Percentiles rank a stretch among this genome's conserved stretches.
Conservation (phyloP, 2,113 vertebrate species). For the Hyla sarda region DNA sequence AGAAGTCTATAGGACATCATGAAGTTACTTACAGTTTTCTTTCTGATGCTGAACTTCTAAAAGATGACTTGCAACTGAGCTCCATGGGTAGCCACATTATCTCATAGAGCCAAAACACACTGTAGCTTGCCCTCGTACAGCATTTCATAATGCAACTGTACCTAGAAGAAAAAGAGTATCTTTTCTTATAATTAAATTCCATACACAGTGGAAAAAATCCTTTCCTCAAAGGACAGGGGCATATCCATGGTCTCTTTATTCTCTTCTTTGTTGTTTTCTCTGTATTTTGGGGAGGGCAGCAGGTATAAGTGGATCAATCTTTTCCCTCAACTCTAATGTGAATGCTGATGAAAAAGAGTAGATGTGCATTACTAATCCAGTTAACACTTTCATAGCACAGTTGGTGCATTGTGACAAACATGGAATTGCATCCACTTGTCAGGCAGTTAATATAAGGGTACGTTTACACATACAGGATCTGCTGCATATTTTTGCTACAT, state of each 20-base stretch:
- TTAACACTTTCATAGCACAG: neutral
- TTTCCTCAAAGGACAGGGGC: constrained; percentile 20
- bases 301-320: constrained; percentile 28
- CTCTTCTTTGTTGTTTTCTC: neutral
- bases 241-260: neutral
- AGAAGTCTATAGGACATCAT: neutral
- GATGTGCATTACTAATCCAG: neutral
- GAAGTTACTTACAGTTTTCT: neutral
- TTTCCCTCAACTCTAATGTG: neutral
- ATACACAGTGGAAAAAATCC: neutral
- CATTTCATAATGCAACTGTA: neutral
- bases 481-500: no score
- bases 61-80: constrained; percentile 20
- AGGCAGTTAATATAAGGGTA: no score
- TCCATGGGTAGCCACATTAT: constrained; percentile 28
- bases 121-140: neutral
- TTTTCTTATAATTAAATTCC: neutral
- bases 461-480: no score
- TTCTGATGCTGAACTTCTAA: neutral
- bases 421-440: neutral
- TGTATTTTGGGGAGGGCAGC: constrained; percentile 10
- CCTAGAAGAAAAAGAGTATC: neutral
- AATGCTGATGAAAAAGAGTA: neutral
- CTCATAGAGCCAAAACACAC: constrained; percentile 32
- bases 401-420: neutral